Evolutionary conservation across 2,113 vertebrate species (phyloP), one percentile per base, ranked within the genome.

Genomic region (Oxyruncus cristatus): DNA sequence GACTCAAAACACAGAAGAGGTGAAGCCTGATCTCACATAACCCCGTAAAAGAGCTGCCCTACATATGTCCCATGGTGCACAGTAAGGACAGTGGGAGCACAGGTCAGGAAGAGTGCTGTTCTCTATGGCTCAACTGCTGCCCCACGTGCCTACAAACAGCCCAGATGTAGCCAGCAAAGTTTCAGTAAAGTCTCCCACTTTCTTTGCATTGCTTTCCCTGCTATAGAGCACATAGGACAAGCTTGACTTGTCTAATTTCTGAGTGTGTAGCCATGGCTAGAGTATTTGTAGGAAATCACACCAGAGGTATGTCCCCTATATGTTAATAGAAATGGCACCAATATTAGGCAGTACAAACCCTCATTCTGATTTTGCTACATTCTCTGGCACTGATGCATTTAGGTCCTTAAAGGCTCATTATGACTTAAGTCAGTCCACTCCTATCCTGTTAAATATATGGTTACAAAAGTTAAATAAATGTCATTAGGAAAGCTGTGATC

Each of bases 401-500:
- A 83, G 24, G 42, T 65, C 59, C 81, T 91, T 66, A 89, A 73
- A 88, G 50, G 65, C 42, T 93, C 78, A 49, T 85, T 37, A 42
- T 24, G 53, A 52, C 75, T 90, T 63, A 71, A 95, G 89, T 82
- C 75, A 59, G 72, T 72, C 55, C 44, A 70, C 42, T 72, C 46
- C 81, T 92, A 62, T 44, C 37, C 80, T 88, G 59, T 77, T 93
- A 95, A 96, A 93, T 85, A 66, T 24, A 88, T 11, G 72, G 50
- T 76, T 89, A 68, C 74, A 87, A 53, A 90, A 87, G 71, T 92
- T 88, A 93, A 95, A 95, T 76, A 83, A 96, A 97, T 65, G 70
- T 82, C 92, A 82, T 77, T 78, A 92, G 61, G 59, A 89, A 92
- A 94, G 86, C 93, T 96, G 83, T 93, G 90, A 96, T 95, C 92